A percentile compares a stretch with the other conserved stretches of the same genome.
Conservation (phyloP, 2,888 invertebrate species). For the Brachynemurus nebulosus region DNA sequence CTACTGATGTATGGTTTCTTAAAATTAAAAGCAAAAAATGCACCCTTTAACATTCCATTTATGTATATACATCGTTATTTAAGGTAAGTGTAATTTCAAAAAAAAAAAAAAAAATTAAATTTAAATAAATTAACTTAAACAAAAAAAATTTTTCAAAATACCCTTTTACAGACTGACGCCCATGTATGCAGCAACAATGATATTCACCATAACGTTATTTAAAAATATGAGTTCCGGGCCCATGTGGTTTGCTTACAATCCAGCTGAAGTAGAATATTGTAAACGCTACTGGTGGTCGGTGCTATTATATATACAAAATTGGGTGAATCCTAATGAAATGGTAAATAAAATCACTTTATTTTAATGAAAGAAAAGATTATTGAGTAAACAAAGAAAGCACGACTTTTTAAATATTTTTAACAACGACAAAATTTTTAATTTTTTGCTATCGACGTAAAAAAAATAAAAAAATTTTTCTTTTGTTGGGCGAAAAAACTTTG, state of each 20-base stretch:
- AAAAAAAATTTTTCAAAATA: no score
- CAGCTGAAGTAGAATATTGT: neutral
- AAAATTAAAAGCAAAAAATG: constrained; percentile 23
- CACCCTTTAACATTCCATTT: constrained; percentile 25
- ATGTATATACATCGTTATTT: constrained; percentile 33
- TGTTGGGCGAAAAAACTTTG: no score
- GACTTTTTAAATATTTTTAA: no score
- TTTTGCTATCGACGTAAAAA: no score
- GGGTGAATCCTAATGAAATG: neutral
- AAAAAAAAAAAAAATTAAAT: neutral
- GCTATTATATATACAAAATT: constrained; percentile 3
- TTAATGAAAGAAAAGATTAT: no score
- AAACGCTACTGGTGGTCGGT: neutral
- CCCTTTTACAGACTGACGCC: constrained; percentile 30
- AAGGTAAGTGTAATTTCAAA: constrained; percentile 24
- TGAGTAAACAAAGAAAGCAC: no score
- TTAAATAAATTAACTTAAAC: no score
- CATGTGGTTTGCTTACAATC: constrained; percentile 31
- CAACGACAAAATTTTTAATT: no score
- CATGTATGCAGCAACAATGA: constrained; percentile 30
- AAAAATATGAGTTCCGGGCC: constrained; percentile 36
- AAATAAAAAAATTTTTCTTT: no score
- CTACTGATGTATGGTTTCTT: constrained; percentile 35
- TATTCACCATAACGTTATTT: constrained; percentile 31
- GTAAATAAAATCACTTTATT: no score